Conservation (phyloP, 2,797 vertebrate species). For the Myripristis jacobus region DNA sequence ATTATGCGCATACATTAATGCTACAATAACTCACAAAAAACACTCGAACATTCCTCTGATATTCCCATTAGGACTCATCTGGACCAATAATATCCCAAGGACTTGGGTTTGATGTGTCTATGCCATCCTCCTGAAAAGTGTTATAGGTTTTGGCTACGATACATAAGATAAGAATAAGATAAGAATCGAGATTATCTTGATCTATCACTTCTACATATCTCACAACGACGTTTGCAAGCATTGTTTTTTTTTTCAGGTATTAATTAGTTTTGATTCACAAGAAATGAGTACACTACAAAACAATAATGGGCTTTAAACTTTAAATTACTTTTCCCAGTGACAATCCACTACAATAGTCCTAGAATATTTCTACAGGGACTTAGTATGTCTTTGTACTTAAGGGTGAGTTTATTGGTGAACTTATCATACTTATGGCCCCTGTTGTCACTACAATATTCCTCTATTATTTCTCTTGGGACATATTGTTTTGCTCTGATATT, state of each 20-base stretch:
- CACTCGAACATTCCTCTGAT: constrained; percentile 21
- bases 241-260: too few species aligned
- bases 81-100: too few species aligned
- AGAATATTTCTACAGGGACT: neutral
- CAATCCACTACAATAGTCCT: neutral
- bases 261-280: neutral
- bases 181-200: constrained; percentile 6
- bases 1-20: constrained; percentile 31
- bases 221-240: too few species aligned
- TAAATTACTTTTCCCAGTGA: neutral
- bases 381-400: neutral
- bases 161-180: too few species aligned
- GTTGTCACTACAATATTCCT: too few species aligned
- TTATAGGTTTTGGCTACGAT: too few species aligned
- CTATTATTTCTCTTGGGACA: too few species aligned
- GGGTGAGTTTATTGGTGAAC: too few species aligned
- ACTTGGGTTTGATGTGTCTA: neutral
- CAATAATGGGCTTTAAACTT: neutral
- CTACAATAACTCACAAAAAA: constrained; percentile 32
- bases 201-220: too few species aligned
- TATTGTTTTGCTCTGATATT: too few species aligned
- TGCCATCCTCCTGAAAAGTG: constrained; percentile 3
- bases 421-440: too few species aligned
- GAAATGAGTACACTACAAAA: neutral
- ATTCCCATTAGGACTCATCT: too few species aligned